Percentiles rank a stretch among this genome's conserved stretches.
Evolutionary conservation across 2,113 vertebrate genomes (phyloP).

Genomic region (Cyanistes caeruleus): DNA sequence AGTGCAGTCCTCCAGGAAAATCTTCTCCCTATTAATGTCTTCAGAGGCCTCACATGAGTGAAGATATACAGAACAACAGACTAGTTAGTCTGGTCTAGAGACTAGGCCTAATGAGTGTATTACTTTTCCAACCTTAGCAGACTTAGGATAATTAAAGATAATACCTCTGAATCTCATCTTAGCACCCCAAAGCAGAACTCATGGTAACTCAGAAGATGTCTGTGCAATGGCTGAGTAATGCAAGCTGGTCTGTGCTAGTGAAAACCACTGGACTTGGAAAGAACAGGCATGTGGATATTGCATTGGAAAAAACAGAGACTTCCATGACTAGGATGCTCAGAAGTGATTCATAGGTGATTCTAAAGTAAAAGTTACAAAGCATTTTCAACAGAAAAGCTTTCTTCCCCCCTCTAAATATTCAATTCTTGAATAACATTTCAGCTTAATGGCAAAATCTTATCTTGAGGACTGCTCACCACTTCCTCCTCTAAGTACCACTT

Average conservation of each 20-base stretch:
- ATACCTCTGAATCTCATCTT: not conserved
- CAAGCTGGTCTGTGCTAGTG: not conserved
- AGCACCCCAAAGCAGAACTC: not conserved
- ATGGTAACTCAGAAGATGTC: not conserved
- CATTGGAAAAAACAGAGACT: not conserved
- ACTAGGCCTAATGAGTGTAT: not conserved
- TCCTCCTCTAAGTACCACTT: not conserved
- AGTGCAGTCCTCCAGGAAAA: not conserved
- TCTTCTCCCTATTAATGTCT: not conserved
- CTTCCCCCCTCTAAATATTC: not conserved
- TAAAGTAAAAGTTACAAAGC: not conserved
- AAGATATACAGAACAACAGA: not conserved
- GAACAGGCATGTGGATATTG: not conserved
- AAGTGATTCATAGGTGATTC: not conserved
- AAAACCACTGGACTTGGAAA: not conserved
- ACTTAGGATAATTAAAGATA: not conserved
- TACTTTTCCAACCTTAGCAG: not conserved
- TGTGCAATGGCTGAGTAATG: not conserved
- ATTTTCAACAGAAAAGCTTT: not conserved
- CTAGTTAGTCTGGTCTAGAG: not conserved
- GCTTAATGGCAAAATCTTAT: not conserved
- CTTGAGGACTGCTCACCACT: not conserved
- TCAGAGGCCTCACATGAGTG: not conserved
- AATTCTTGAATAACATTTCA: not conserved
- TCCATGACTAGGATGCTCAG: not conserved